phyloP scores from a whole-genome alignment of 2,888 invertebrate genomes.

The Tortrix viridana region DNA sequence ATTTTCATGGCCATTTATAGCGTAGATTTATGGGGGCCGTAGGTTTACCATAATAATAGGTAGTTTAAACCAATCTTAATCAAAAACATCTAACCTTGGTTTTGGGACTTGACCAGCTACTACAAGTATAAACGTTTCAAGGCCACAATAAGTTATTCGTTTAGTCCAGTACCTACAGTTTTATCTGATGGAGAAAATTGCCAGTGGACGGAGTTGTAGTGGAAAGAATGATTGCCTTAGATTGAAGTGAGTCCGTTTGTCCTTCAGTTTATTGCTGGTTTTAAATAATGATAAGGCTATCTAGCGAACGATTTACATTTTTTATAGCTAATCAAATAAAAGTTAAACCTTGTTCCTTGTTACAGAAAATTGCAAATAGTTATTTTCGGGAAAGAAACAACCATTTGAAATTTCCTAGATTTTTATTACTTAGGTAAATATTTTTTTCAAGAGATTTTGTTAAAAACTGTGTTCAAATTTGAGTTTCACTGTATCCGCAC shows the following conservation, averaged over 20 bases:
- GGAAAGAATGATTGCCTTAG: constrained; percentile 26
- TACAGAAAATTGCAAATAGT: too few relatives aligned
- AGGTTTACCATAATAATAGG: constrained; percentile 31
- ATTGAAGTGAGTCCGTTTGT: constrained; percentile 10
- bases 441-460: too few relatives aligned
- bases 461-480: too few relatives aligned
- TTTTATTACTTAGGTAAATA: too few relatives aligned
- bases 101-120: constrained; percentile 50
- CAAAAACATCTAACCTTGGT: constrained; percentile 58
- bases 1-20: constrained; percentile 23
- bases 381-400: too few relatives aligned
- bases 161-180: constrained; percentile 53
- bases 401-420: too few relatives aligned
- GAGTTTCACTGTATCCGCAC: too few relatives aligned
- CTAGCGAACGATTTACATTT: background rate
- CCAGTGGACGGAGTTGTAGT: constrained; percentile 28
- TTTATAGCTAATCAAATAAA: background rate
- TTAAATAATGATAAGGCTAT: constrained; percentile 3
- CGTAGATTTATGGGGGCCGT: constrained; percentile 7
- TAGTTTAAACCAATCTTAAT: constrained; percentile 26
- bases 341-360: too few relatives aligned
- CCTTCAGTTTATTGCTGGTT: constrained; percentile 18
- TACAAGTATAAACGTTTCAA: constrained; percentile 63
- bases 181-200: constrained; percentile 67
- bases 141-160: constrained; percentile 71